Base-by-base conservation (phyloP, 2,888 invertebrate species). In the Parnassius smintheus region DNA sequence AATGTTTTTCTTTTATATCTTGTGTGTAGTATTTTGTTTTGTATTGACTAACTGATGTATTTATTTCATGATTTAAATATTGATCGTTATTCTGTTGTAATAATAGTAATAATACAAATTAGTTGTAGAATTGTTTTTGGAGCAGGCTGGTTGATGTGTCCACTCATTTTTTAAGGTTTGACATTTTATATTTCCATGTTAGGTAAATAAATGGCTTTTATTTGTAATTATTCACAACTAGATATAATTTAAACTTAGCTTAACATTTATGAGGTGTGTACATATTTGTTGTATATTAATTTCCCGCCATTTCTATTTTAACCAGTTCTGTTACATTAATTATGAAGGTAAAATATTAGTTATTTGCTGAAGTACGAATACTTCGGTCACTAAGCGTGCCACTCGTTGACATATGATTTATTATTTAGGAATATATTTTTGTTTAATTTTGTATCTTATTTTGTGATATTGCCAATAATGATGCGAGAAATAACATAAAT, bases 91-190 rank as follows among this genome's bases (percentile, higher is more conserved):
- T 78, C 78, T 80, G 76, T 82, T 80, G 76, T 82, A 85, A 76
- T 66, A 61, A 76, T 82, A 82, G 78, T 72, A 72, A 73, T 77
- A 70, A 77, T 67, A 70, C 64, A 72, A 70, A 75, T 70, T 83
- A 82, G 76, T 81, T 78, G 66, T 83, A 81, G 60, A 18, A 54
- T 49, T 63, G 61, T 74, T 75, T 77, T 76, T 72, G 75, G 83
- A 83, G 85, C 76, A 77, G 81, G 90, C 90, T 91, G 91, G 89
- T 91, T 88, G 82, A 85, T 76, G 91, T 82, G 89, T 88, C 91
- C 89, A 90, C 84, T 87, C 76, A 72, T 76, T 78, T 78, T 80
- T 80, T 81, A 78, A 78, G 71, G 66, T 76, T 75, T 64, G 49
- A 56, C 13, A 48, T 44, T 51, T 56, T 44, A 18, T 45, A 9